Conservation (phyloP, 2,113 vertebrate species). For the Cyprinodon variegatus region DNA sequence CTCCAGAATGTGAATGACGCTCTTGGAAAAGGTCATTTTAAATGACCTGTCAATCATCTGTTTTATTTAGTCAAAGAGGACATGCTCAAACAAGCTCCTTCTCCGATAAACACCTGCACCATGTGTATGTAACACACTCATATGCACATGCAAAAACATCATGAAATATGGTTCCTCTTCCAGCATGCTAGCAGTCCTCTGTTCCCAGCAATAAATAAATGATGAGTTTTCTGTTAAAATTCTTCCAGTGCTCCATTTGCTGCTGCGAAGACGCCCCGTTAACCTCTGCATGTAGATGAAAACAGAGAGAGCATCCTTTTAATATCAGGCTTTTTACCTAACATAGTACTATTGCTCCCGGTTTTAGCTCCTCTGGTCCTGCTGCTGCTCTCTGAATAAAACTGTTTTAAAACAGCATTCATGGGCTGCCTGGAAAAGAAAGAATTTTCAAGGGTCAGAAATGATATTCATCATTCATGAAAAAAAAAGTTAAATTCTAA, state of each 20-base stretch:
- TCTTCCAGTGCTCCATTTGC: conserved; percentile 59
- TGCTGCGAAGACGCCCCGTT: conserved; percentile 30
- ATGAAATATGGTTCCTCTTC: conserved; percentile 21
- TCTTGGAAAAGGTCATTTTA: conserved; percentile 20
- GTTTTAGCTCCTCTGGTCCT: conserved; percentile 23
- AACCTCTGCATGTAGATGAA: conserved; percentile 2
- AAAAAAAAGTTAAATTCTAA: too few relatives aligned
- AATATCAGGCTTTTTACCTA: conserved; percentile 2
- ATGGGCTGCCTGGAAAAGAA: background rate
- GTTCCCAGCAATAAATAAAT: conserved; percentile 74
- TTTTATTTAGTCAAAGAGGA: conserved; percentile 12
- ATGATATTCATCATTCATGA: too few relatives aligned
- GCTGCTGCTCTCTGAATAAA: background rate
- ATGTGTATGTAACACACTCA: background rate
- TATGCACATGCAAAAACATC: background rate
- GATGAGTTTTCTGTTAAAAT: conserved; percentile 76
- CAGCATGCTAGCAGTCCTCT: conserved; percentile 25
- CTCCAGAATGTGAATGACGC: conserved; percentile 67
- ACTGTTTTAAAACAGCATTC: background rate
- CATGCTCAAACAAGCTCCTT: background rate
- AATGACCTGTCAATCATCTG: conserved; percentile 24
- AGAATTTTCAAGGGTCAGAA: too few relatives aligned
- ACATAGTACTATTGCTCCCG: conserved; percentile 13
- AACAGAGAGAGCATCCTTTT: conserved; percentile 8
- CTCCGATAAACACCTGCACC: background rate